Evolutionary conservation across 2,888 invertebrate genomes (phyloP).

Genomic region (Ectemnius lituratus): DNA sequence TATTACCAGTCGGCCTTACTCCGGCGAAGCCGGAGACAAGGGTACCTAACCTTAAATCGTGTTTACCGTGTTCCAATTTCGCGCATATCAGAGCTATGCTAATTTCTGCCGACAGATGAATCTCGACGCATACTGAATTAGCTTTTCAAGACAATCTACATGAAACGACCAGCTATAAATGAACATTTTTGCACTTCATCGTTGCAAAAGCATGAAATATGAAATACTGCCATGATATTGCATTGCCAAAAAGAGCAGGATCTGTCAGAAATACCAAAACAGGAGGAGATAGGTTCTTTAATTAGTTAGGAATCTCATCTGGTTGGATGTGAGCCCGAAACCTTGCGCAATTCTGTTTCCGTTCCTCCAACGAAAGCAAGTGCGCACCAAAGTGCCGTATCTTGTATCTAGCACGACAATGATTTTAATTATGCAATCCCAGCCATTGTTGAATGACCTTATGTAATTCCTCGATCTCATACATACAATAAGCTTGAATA

Average conservation of each 20-base stretch:
- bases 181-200: no score
- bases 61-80: constrained; percentile 16
- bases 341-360: constrained; percentile 28
- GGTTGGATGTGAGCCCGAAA: no score
- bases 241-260: no score
- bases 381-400: constrained; percentile 19
- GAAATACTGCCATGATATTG: no score
- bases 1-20: constrained; percentile 5
- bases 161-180: no score
- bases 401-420: constrained; percentile 34
- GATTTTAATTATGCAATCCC: constrained; percentile 40
- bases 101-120: no score
- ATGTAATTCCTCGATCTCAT: constrained; percentile 35
- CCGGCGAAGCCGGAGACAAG: constrained; percentile 2
- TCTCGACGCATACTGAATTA: constrained; percentile 21
- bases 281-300: no score
- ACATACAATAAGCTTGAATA: no score
- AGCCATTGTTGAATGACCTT: constrained; percentile 39
- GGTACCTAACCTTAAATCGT: neutral
- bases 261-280: no score
- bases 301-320: no score
- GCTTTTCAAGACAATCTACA: neutral
- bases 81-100: constrained; percentile 6
- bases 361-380: constrained; percentile 27
- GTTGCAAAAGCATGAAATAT: no score